These are phyloP conservation scores for Lontra canadensis DNA, from an alignment of 2,113 vertebrate species.

Conservation along the genomic window DNA sequence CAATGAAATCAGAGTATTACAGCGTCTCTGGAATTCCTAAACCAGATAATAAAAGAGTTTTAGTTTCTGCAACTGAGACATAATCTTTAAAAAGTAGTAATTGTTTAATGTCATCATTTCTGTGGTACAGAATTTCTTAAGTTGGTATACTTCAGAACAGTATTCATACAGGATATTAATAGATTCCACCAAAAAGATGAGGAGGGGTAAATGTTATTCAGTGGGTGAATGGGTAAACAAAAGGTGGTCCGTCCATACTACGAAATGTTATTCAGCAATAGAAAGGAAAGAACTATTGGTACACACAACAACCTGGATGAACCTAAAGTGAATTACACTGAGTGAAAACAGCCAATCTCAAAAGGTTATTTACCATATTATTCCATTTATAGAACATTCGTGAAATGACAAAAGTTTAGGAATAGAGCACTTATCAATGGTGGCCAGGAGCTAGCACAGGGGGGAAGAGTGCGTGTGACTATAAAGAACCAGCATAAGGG, in stretches of 20 bases:
- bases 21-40: conserved; percentile 93
- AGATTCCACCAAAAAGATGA: neutral
- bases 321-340: neutral
- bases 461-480: neutral
- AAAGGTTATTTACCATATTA: neutral
- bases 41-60: conserved; percentile 62
- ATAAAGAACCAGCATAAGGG: neutral
- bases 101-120: conserved; percentile 43
- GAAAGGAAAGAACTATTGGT: neutral
- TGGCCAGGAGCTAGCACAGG: neutral
- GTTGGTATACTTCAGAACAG: conserved; percentile 35
- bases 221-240: conserved; percentile 10
- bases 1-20: conserved; percentile 93
- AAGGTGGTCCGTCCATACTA: neutral
- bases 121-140: conserved; percentile 27
- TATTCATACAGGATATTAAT: neutral
- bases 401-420: conserved; percentile 51
- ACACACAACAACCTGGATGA: neutral
- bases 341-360: neutral
- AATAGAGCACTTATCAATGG: neutral
- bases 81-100: conserved; percentile 39
- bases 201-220: neutral
- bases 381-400: conserved; percentile 15
- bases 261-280: neutral
- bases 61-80: conserved; percentile 38